phyloP scores from a whole-genome alignment of 2,888 invertebrate species.

The Drosophila setosimentum region DNA sequence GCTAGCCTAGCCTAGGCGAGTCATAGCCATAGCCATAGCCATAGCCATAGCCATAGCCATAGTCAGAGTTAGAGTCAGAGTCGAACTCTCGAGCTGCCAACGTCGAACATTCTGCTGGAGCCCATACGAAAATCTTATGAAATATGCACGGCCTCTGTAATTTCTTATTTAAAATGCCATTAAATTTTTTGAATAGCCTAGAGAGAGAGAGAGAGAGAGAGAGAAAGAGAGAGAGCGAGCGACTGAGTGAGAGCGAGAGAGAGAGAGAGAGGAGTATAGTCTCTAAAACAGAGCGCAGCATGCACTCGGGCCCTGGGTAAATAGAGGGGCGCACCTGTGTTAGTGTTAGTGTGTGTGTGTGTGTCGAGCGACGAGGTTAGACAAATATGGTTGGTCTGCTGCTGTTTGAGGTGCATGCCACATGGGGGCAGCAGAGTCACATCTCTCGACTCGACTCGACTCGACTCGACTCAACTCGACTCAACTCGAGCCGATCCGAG shows the following conservation, averaged over 20 bases:
- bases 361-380: conserved; percentile 70
- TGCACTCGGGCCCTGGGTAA: conserved; percentile 71
- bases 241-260: conserved; percentile 16
- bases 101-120: conserved; percentile 64
- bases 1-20: neutral
- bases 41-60: conserved; percentile 14
- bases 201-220: conserved; percentile 34
- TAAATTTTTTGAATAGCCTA: conserved; percentile 85
- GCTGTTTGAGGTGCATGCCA: conserved; percentile 75
- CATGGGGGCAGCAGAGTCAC: conserved; percentile 65
- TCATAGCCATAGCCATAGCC: conserved; percentile 21
- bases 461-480: neutral
- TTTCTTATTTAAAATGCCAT: conserved; percentile 86
- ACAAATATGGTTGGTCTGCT: conserved; percentile 75
- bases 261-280: conserved; percentile 21
- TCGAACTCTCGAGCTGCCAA: conserved; percentile 70
- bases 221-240: conserved; percentile 11
- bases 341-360: conserved; percentile 17
- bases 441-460: conserved; percentile 30
- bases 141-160: conserved; percentile 84
- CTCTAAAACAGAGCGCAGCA: conserved; percentile 78
- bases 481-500: neutral
- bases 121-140: conserved; percentile 82
- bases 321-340: conserved; percentile 62
- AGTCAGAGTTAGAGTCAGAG: conserved; percentile 30